Evolutionary conservation across 2,888 invertebrate genomes (phyloP).

Genomic region (Oligia fasciuncula): DNA sequence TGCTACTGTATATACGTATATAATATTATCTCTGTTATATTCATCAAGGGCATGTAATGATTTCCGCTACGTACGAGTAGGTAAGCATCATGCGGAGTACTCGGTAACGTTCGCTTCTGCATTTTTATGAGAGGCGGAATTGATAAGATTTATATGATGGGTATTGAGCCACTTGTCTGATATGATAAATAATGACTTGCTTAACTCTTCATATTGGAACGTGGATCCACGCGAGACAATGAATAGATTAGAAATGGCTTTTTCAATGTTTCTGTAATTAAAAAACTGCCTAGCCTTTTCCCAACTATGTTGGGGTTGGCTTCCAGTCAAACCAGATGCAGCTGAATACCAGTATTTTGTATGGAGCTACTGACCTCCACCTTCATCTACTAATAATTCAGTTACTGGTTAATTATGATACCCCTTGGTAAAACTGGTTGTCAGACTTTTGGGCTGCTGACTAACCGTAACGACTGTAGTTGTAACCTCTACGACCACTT

Average conservation of each 20-base stretch:
- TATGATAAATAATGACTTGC: neutral
- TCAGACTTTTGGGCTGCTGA: no score
- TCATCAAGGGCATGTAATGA: conserved; percentile 49
- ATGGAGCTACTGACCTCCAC: no score
- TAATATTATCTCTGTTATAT: conserved; percentile 46
- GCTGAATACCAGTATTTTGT: no score
- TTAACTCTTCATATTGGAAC: neutral
- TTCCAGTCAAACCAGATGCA: neutral
- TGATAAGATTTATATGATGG: neutral
- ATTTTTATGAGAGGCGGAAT: neutral
- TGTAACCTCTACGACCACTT: no score
- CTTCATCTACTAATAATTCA: no score
- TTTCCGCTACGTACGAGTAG: conserved; percentile 44
- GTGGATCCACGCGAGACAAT: neutral
- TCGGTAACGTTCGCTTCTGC: neutral
- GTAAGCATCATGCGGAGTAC: conserved; percentile 8
- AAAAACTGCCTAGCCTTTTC: neutral
- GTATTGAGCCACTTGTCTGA: neutral
- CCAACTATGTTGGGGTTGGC: neutral
- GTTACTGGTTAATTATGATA: no score
- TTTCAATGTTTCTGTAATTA: neutral
- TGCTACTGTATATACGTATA: neutral
- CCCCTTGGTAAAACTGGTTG: no score
- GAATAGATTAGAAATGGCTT: neutral
- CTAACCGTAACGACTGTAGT: no score